A percentile compares a stretch with the other conserved stretches of the same genome.
Conservation (phyloP, 2,113 vertebrate genomes). For the Sclerurus mexicanus region DNA sequence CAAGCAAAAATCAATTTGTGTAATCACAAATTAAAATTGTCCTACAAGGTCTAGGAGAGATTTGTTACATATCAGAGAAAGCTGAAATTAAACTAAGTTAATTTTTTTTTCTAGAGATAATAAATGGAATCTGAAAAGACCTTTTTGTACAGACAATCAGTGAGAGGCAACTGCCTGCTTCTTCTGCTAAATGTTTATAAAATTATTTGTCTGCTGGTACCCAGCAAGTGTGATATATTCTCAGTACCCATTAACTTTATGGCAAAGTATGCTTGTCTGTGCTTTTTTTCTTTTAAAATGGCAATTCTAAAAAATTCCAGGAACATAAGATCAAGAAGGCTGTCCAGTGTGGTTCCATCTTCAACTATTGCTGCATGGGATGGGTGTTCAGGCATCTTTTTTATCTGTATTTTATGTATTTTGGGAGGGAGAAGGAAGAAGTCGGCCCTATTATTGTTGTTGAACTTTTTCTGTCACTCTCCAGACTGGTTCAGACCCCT, state of each 20-base stretch:
- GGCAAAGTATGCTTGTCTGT: not conserved
- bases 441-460: not conserved
- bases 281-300: not conserved
- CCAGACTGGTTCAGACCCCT: not conserved
- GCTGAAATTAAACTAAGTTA: not conserved
- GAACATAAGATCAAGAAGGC: not conserved
- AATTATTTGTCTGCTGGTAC: not conserved
- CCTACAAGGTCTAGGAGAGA: not conserved
- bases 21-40: not conserved
- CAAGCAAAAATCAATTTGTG: not conserved
- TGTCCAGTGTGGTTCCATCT: rapidly evolving
- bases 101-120: not conserved
- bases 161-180: not conserved
- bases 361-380: rapidly evolving
- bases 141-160: not conserved
- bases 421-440: not conserved
- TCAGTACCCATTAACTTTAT: not conserved
- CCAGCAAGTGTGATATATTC: not conserved
- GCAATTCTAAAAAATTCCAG: not conserved
- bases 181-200: not conserved
- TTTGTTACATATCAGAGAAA: not conserved
- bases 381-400: not conserved
- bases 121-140: not conserved
- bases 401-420: not conserved
- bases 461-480: not conserved